Evolutionary conservation across 2,113 vertebrate species (phyloP).

Genomic region (Mormyrus iriodes): DNA sequence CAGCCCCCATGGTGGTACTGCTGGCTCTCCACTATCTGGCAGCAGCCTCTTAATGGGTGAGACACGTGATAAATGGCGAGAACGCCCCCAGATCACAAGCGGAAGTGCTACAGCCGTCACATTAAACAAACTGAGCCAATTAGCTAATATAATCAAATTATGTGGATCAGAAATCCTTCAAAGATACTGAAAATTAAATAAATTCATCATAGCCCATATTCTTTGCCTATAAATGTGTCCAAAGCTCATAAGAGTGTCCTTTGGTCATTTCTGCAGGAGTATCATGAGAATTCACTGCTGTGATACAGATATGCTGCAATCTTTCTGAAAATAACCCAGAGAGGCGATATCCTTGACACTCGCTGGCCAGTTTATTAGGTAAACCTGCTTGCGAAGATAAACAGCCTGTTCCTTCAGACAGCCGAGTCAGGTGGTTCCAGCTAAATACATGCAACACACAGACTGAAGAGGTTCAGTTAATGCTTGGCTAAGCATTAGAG

Average conservation of each 20-base stretch:
- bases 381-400: background rate
- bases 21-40: background rate
- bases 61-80: background rate
- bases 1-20: background rate
- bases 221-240: background rate
- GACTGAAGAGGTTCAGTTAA: background rate
- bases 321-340: background rate
- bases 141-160: slow-evolving; percentile 5
- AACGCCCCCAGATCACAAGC: background rate
- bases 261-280: background rate
- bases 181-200: background rate
- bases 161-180: background rate
- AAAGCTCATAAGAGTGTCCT: background rate
- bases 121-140: background rate
- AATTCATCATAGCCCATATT: background rate
- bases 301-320: background rate
- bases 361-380: background rate
- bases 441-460: background rate
- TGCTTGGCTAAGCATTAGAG: background rate
- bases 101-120: background rate
- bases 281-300: background rate
- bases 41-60: background rate
- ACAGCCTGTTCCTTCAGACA: background rate
- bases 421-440: background rate
- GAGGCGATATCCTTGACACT: background rate